A percentile compares a stretch with the other conserved stretches of the same genome.
These are phyloP conservation scores for Heliconius ismenius DNA, from an alignment of 2,888 invertebrate genomes.

Conservation along the genomic window DNA sequence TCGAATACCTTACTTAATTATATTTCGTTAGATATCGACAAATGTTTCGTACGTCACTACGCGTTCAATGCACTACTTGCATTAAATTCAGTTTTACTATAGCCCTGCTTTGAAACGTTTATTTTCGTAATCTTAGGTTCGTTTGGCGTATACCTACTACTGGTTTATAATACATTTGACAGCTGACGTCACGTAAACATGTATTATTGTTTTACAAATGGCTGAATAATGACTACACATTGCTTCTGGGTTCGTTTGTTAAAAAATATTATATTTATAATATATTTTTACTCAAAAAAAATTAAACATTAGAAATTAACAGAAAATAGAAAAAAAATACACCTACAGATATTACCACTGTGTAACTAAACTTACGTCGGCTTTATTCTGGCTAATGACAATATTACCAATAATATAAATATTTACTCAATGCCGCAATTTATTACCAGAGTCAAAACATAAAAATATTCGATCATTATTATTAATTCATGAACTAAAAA, in stretches of 20 bases:
- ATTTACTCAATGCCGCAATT: not conserved
- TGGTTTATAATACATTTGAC: slow-evolving; percentile 42
- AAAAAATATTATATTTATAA: no score
- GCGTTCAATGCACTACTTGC: slow-evolving; percentile 70
- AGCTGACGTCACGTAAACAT: slow-evolving; percentile 30
- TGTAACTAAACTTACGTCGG: no score
- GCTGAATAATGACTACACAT: not conserved
- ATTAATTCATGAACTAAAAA: no score
- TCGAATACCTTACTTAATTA: not conserved
- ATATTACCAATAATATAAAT: no score
- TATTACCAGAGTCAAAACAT: not conserved
- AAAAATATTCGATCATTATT: not conserved
- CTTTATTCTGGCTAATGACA: no score
- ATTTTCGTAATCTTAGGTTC: slow-evolving; percentile 66
- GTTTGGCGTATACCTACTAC: slow-evolving; percentile 34
- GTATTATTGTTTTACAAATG: not conserved
- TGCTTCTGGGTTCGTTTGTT: not conserved
- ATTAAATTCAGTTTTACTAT: slow-evolving; percentile 75
- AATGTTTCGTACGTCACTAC: slow-evolving; percentile 54
- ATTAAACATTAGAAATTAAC: no score
- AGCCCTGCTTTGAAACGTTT: slow-evolving; percentile 54
- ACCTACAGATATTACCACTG: no score
- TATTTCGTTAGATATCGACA: slow-evolving; percentile 4
- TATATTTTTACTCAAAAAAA: no score
- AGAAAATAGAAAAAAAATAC: no score